Conservation (phyloP, 1,140 invertebrate genomes). For the Aleiodes sp. region DNA sequence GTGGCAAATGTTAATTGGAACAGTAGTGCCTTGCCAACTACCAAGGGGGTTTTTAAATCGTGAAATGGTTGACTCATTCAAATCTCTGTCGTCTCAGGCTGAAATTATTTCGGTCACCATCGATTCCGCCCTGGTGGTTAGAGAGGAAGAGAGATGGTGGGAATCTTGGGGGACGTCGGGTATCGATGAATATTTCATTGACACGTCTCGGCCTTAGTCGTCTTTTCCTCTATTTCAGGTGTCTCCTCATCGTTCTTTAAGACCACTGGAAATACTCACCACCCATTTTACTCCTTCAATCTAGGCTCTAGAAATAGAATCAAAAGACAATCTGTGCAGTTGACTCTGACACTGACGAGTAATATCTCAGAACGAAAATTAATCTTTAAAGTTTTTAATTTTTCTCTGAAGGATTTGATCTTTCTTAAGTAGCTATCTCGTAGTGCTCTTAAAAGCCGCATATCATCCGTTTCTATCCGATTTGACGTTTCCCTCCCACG, state of each 20-base stretch:
- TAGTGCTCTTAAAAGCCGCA: no score
- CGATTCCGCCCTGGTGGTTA: neutral
- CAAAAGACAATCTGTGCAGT: neutral
- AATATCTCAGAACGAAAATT: neutral
- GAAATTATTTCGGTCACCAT: neutral
- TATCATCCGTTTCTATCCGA: no score
- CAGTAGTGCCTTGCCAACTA: neutral
- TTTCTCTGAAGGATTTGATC: no score
- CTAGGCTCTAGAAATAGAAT: neutral
- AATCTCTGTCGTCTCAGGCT: neutral
- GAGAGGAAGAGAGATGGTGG: neutral
- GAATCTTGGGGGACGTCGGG: slow-evolving; percentile 1
- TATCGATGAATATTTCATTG: slow-evolving; percentile 24
- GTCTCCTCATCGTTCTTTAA: neutral
- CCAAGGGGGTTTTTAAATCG: neutral
- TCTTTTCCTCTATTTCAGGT: slow-evolving; percentile 1
- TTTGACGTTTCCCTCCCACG: no score
- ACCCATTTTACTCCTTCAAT: neutral
- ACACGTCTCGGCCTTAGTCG: slow-evolving; percentile 13
- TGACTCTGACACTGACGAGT: neutral
- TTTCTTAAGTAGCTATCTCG: no score
- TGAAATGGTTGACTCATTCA: neutral
- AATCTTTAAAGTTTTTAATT: neutral
- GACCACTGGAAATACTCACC: neutral
- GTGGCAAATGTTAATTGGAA: neutral